Evolutionary conservation across 2,113 vertebrate genomes (phyloP).

Genomic region (Melierax canorus): DNA sequence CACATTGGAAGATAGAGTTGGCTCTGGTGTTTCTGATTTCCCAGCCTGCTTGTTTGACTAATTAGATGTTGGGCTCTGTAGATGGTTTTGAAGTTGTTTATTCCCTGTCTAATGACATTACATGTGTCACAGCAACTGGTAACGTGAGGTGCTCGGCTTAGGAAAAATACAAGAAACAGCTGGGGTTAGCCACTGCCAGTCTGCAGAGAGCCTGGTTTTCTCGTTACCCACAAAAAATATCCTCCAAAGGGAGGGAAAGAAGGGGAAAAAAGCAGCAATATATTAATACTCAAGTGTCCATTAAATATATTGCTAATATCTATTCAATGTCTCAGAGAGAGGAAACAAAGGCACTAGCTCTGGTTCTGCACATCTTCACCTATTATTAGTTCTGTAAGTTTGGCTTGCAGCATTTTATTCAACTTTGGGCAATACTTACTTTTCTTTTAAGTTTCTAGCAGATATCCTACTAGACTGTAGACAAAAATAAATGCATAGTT

Average conservation of each 20-base stretch:
- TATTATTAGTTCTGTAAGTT: background rate
- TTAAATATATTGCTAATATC: background rate
- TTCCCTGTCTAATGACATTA: slow-evolving; percentile 20
- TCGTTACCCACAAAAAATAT: background rate
- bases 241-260: background rate
- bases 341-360: background rate
- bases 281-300: background rate
- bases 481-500: background rate
- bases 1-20: background rate
- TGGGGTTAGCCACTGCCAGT: background rate
- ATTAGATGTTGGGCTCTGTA: slow-evolving; percentile 6
- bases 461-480: background rate
- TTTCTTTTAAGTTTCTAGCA: background rate
- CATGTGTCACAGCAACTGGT: slow-evolving; percentile 1
- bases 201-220: background rate
- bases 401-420: background rate
- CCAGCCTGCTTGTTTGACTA: slow-evolving; percentile 30
- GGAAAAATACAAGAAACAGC: background rate
- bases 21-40: slow-evolving; percentile 17
- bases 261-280: background rate
- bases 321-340: background rate
- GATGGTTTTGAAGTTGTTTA: slow-evolving; percentile 34
- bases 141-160: background rate
- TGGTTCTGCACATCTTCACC: background rate
- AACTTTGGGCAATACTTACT: background rate